Evolutionary conservation across 2,888 invertebrate species (phyloP), one percentile per base, ranked within the genome.

Genomic region (Morpho achilles): DNA sequence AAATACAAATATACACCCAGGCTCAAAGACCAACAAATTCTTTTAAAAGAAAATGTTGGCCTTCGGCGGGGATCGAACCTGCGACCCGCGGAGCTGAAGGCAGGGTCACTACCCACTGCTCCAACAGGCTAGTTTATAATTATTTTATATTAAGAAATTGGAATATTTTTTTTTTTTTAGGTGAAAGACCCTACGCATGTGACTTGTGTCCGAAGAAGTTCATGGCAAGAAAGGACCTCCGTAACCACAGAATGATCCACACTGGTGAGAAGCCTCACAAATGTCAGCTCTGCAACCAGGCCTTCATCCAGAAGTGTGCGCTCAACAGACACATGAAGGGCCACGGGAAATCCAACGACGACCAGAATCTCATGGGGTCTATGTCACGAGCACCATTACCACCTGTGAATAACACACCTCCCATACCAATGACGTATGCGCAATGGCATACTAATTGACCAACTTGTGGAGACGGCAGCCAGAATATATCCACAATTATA

Each of bases 231-330:
- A 97, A 97, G 67, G 97, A 97, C 80, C 95, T 96, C 86, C 95
- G 97, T 77, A 97, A 97, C 85, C 97, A 97, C 85, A 94, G 95
- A 73, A 92, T 97, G 76, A 98, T 97, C 0, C 98, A 98, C 85
- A 96, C 95, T 58, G 95, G 96, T 0, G 97, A 97, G 74, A 97
- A 97, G 75, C 96, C 97, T 1, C 97, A 96, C 92, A 97, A 97
- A 78, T 98, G 98, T 79, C 91, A 91, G 57, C 94, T 97, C 50
- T 98, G 98, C 82, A 94, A 94, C 75, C 97, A 96, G 81, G 97
- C 97, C 0, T 97, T 97, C 83, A 97, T 97, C 80, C 96, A 96
- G 84, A 93, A 97, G 69, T 97, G 98, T 87, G 98, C 98, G 69
- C 91, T 98, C 9, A 97, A 97, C 41, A 95, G 98, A 71, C 97